Evolutionary conservation across 2,888 invertebrate genomes (phyloP).

Genomic region (Spisula subtruncata): DNA sequence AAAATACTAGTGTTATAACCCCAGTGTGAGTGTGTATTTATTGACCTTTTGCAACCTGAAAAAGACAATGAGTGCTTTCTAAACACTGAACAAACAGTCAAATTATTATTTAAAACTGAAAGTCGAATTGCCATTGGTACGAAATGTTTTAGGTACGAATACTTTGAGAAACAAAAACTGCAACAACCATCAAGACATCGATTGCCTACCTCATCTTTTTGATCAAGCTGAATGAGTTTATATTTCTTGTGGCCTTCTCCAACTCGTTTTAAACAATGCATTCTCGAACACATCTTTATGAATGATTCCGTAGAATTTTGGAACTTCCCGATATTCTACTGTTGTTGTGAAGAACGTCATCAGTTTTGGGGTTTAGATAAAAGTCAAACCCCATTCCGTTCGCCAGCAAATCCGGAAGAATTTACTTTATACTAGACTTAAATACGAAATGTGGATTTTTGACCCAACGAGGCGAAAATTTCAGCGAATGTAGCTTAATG

Average conservation of each 20-base stretch:
- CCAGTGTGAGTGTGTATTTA: too few relatives aligned
- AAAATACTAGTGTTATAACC: too few relatives aligned
- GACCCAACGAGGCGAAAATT: too few relatives aligned
- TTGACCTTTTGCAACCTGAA: too few relatives aligned
- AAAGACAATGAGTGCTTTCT: too few relatives aligned
- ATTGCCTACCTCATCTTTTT: constrained; percentile 76
- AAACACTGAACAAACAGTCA: too few relatives aligned
- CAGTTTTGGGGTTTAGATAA: constrained; percentile 6
- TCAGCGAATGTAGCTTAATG: too few relatives aligned
- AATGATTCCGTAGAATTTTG: background rate
- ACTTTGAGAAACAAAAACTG: background rate
- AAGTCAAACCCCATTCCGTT: background rate
- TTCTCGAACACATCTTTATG: constrained; percentile 21
- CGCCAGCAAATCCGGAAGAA: background rate
- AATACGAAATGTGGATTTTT: too few relatives aligned
- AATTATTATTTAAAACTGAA: too few relatives aligned
- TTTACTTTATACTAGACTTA: background rate
- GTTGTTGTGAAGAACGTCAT: constrained; percentile 11
- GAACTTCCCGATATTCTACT: background rate
- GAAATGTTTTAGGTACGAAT: constrained; percentile 19
- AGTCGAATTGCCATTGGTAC: background rate
- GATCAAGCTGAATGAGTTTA: constrained; percentile 73
- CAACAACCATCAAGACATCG: background rate
- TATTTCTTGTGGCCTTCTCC: constrained; percentile 81
- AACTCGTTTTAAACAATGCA: constrained; percentile 74